Conservation (phyloP, 2,888 invertebrate genomes). For the Xylocampa areola region DNA sequence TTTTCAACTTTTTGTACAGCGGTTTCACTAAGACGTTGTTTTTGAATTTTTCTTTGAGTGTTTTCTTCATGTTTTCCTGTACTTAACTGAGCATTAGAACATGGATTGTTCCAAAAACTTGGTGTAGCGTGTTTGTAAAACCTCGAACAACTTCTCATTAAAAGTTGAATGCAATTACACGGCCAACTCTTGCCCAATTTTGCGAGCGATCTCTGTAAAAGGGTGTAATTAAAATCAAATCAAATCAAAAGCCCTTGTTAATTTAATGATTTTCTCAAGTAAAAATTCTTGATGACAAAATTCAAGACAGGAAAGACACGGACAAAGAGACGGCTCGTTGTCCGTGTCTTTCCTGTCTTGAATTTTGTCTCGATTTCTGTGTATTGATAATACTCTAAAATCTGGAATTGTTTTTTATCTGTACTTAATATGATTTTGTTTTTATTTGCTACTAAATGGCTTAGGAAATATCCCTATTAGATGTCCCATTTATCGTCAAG, state of each 20-base stretch:
- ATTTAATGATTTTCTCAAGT: too few relatives aligned
- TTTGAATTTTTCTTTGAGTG: constrained; percentile 72
- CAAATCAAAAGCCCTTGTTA: neutral
- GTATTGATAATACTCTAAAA: too few relatives aligned
- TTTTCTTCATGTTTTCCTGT: constrained; percentile 52
- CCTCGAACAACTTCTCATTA: constrained; percentile 54
- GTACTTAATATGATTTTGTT: too few relatives aligned
- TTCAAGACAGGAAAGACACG: too few relatives aligned
- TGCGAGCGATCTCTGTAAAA: constrained; percentile 18
- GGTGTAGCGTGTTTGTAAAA: constrained; percentile 57
- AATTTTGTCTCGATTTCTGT: too few relatives aligned
- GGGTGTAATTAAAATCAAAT: neutral
- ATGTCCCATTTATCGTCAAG: too few relatives aligned
- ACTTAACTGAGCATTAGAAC: constrained; percentile 30
- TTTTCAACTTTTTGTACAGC: constrained; percentile 74
- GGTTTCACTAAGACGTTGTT: constrained; percentile 78
- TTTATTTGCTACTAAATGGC: too few relatives aligned
- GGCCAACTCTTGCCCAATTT: constrained; percentile 46
- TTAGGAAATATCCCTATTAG: too few relatives aligned
- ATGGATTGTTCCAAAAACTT: constrained; percentile 49
- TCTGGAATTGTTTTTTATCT: too few relatives aligned
- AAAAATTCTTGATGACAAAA: too few relatives aligned
- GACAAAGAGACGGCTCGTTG: too few relatives aligned
- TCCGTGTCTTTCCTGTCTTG: too few relatives aligned
- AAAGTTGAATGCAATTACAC: constrained; percentile 55